These are phyloP conservation scores for Rutpela maculata DNA, from an alignment of 2,888 invertebrate species.

Conservation along the genomic window DNA sequence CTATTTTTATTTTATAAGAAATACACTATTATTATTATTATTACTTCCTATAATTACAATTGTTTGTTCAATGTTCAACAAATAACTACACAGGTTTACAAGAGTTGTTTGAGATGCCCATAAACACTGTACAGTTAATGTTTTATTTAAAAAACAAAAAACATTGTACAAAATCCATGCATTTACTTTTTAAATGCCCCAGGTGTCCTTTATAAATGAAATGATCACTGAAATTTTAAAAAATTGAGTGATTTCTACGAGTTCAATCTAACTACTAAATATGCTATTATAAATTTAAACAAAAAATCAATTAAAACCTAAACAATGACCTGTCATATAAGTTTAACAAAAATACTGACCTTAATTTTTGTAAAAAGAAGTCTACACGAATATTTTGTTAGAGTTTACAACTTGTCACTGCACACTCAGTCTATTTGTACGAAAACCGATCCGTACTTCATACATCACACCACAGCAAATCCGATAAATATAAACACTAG, in stretches of 20 bases:
- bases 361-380: slow-evolving; percentile 49
- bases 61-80: not conserved
- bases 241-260: not conserved
- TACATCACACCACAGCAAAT: slow-evolving; percentile 55
- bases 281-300: not conserved
- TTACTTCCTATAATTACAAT: too few species aligned
- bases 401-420: slow-evolving; percentile 30
- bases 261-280: not conserved
- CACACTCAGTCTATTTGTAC: slow-evolving; percentile 39
- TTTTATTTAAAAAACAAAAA: not conserved
- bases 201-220: not conserved
- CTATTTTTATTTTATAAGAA: too few species aligned
- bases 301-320: slow-evolving; percentile 29
- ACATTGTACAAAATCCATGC: not conserved
- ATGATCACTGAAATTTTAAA: not conserved
- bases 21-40: too few species aligned
- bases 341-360: slow-evolving; percentile 58
- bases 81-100: not conserved
- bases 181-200: not conserved
- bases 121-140: not conserved
- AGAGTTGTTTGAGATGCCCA: not conserved
- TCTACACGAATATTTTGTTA: slow-evolving; percentile 1
- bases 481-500: slow-evolving; percentile 51
- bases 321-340: slow-evolving; percentile 45
- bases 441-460: slow-evolving; percentile 45